A percentile compares a stretch with the other conserved stretches of the same genome.
Evolutionary conservation across 2,113 vertebrate species (phyloP).

Genomic region (Heterocephalus glaber): DNA sequence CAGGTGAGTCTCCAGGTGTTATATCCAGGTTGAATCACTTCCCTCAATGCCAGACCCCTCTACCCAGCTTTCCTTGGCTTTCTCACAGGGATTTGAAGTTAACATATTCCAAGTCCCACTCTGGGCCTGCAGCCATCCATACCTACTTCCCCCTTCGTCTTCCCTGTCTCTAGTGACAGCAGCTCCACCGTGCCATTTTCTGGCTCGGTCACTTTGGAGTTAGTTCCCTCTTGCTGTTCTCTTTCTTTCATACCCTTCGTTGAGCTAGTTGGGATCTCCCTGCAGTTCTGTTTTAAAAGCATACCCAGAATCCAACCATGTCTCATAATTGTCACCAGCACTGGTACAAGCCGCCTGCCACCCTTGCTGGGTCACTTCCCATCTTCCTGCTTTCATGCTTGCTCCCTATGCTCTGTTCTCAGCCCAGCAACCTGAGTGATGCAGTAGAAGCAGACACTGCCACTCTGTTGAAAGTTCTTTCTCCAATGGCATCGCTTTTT

Average conservation of each 20-base stretch:
- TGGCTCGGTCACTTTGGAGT: background rate
- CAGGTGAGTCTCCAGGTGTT: background rate
- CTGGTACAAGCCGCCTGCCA: background rate
- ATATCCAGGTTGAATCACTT: background rate
- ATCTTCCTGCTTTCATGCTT: background rate
- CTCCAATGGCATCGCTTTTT: rapidly evolving
- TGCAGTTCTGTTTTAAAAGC: background rate
- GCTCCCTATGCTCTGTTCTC: background rate
- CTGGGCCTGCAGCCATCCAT: background rate
- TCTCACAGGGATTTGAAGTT: background rate
- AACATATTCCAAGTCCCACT: background rate
- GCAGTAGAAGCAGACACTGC: background rate
- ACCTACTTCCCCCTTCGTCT: too few species aligned
- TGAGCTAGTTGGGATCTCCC: background rate
- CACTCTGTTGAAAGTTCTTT: background rate
- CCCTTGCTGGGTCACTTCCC: background rate
- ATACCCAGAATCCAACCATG: background rate
- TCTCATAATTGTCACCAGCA: background rate
- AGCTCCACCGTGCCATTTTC: background rate
- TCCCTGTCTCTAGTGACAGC: background rate
- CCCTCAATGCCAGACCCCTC: background rate
- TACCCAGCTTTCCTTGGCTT: background rate
- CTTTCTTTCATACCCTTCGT: background rate
- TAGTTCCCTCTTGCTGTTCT: background rate
- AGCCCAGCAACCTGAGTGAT: background rate